Percentiles rank a stretch among this genome's conserved stretches.
Evolutionary conservation across 2,797 vertebrate genomes (phyloP).

Genomic region (Schizopygopsis malacanthus): DNA sequence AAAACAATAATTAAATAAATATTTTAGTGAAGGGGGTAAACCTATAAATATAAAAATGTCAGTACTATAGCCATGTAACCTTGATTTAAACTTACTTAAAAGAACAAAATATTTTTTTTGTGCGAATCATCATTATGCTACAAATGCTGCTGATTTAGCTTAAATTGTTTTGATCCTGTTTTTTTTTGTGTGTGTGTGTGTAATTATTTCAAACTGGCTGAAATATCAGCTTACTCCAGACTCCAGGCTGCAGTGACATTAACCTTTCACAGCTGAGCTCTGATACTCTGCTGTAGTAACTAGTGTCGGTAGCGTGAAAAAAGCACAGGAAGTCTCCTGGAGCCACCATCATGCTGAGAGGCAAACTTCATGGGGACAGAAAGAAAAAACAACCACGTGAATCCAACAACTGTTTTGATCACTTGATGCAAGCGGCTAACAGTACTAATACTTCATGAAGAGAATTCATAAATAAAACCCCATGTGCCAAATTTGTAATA

Average conservation of each 20-base stretch:
- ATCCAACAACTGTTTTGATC: conserved; percentile 40
- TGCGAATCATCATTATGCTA: neutral
- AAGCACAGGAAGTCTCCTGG: conserved; percentile 32
- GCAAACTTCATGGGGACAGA: conserved; percentile 35
- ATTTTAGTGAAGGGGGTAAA: neutral
- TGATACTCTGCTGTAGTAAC: conserved; percentile 5
- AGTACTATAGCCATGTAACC: neutral
- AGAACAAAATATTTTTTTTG: neutral
- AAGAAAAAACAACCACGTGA: conserved; percentile 33
- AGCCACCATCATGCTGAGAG: conserved; percentile 49
- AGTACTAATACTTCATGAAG: conserved; percentile 68
- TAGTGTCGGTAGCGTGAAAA: conserved; percentile 5
- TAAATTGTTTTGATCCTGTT: neutral
- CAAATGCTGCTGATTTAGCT: neutral
- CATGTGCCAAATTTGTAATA: conserved; percentile 76
- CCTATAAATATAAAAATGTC: neutral
- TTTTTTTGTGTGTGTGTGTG: neutral
- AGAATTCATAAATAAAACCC: conserved; percentile 71
- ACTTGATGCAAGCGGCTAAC: conserved; percentile 57
- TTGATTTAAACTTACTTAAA: neutral
- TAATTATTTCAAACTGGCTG: neutral
- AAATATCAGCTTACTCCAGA: neutral
- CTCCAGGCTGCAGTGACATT: neutral
- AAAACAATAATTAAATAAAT: neutral
- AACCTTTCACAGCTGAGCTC: neutral